A percentile compares a stretch with the other conserved stretches of the same genome.
Evolutionary conservation across 2,888 invertebrate genomes (phyloP).

Genomic region (Stegophylla sp.): DNA sequence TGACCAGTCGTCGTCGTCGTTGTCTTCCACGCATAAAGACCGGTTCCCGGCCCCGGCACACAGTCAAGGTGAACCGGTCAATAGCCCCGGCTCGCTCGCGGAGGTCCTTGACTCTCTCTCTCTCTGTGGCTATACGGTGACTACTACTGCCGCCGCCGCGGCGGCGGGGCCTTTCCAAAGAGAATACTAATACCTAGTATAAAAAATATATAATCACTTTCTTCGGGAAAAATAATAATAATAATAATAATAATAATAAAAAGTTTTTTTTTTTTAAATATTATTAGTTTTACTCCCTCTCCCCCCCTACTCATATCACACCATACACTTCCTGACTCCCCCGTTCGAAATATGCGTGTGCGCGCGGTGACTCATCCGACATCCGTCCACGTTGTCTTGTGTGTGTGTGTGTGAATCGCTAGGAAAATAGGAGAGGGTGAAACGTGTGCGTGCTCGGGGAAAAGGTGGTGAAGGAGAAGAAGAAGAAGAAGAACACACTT

Average conservation of each 20-base stretch:
- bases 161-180: constrained; percentile 25
- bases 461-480: neutral
- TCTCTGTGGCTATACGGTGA: too few relatives aligned
- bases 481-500: neutral
- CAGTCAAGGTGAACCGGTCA: constrained; percentile 59
- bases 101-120: constrained; percentile 56
- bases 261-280: neutral
- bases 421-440: too few relatives aligned
- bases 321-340: neutral
- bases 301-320: neutral
- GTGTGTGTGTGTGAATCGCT: too few relatives aligned
- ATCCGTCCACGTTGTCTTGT: neutral
- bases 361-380: constrained; percentile 16
- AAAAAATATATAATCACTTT: constrained; percentile 57
- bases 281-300: neutral
- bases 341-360: neutral
- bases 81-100: constrained; percentile 54
- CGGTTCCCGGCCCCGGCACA: constrained; percentile 32
- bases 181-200: too few relatives aligned
- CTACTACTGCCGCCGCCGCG: too few relatives aligned
- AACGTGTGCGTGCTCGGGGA: neutral
- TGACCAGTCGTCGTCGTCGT: constrained; percentile 46
- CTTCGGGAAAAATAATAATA: constrained; percentile 17
- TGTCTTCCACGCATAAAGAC: constrained; percentile 46
- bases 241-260: neutral